These are phyloP conservation scores for Cepphus grylle DNA, from an alignment of 2,113 vertebrate genomes.

Conservation along the genomic window DNA sequence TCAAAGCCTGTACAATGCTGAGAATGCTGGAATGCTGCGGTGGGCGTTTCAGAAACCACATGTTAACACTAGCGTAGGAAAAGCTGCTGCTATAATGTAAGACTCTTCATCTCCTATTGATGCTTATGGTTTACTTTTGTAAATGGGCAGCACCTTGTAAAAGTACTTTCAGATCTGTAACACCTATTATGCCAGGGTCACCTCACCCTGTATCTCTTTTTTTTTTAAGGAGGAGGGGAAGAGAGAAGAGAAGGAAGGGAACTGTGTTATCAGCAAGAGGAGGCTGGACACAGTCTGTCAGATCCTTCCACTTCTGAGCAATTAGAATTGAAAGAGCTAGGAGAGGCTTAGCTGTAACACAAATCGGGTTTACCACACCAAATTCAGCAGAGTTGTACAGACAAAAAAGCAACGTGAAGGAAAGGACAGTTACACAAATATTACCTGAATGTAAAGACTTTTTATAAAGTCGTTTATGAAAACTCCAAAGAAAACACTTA, in stretches of 20 bases:
- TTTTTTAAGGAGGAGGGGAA: not conserved
- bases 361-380: not conserved
- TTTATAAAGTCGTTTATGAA: not conserved
- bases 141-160: not conserved
- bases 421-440: not conserved
- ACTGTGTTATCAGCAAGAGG: not conserved
- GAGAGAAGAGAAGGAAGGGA: not conserved
- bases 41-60: not conserved
- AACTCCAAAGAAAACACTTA: not conserved
- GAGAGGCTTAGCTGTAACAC: not conserved
- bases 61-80: not conserved
- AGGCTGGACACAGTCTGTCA: not conserved
- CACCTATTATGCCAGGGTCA: not conserved
- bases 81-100: not conserved
- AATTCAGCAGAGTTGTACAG: not conserved
- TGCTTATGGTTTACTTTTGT: not conserved
- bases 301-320: not conserved
- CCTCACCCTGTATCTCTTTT: not conserved
- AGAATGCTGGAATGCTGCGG: not conserved
- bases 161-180: not conserved
- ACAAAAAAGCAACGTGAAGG: not conserved
- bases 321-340: not conserved
- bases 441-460: not conserved
- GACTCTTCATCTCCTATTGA: not conserved
- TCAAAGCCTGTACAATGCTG: not conserved